Evolutionary conservation across 2,888 invertebrate genomes (phyloP), one percentile per base, ranked within the genome.

Genomic region (Drosophila ochracea): DNA sequence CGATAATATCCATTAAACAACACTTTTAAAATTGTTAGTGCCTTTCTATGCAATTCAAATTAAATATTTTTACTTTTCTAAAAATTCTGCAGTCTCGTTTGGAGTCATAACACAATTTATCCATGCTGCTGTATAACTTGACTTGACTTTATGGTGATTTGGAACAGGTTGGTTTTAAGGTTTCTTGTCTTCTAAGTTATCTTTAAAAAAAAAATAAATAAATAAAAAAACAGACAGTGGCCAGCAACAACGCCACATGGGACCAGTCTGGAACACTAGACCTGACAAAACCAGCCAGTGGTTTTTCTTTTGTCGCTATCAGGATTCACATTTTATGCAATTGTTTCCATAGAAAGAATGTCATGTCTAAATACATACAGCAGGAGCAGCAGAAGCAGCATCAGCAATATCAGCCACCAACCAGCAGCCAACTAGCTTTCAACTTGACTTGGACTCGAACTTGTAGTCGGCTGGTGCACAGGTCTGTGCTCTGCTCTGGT

Each of bases 261-360:
- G 76, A 80, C 80, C 54, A 33, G 58, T 68, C 68, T 71, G 62
- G 73, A 73, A 50, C 59, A 62, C 53, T 30, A 31, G 43, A 67
- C 39, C 72, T 66, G 66, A 55, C 66, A 50, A 50, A 31, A 37
- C 43, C 49, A 47, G 49, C 30, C 65, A 73, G 69, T 78, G 67
- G 68, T 68, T 67, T 16, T 19, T 55, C 25, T 79, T 74, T 83
- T 82, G 80, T 90, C 71, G 89, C 89, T 86, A 90, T 90, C 90
- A 83, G 89, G 79, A 90, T 86, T 86, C 86, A 81, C 90, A 90
- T 90, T 90, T 88, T 90, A 90, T 82, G 83, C 80, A 82, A 80
- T 80, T 80, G 80, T 80, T 80, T 80, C 82, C 79, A 80, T 80
- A 80, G 80, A 82, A 81, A 81, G 83, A 81, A 81, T 82, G 83